Base-by-base conservation (phyloP, 2,888 invertebrate genomes). In the Daptonema setosum region DNA sequence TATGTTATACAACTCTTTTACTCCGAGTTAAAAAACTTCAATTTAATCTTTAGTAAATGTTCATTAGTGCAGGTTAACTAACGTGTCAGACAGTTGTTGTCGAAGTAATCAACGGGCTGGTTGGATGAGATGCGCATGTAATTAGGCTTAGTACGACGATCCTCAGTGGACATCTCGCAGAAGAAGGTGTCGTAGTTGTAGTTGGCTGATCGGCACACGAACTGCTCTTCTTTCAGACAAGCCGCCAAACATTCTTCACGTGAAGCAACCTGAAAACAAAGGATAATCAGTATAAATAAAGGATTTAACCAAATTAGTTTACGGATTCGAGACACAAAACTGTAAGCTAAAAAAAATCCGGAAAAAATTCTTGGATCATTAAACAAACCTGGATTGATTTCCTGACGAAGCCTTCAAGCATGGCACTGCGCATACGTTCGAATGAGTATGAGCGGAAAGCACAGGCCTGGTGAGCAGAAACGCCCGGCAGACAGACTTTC, bases 81-180 rank as follows among this genome's bases (percentile, higher is more conserved):
- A 75, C 76, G 73, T 60, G 72, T 70, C 26, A 76, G 72, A 62
- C 77, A 77, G 65, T 76, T 75, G 66, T 77, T 77, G 65, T 77
- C 77, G 66, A 76, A 72, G 65, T 77, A 77, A 63, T 77, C 76
- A 51, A 75, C 70, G 11, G 63, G 73, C 69, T 63, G 62, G 41
- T 67, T 66, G 41, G 69, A 68, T 52, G 69, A 68, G 57, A 68
- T 63, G 26, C 73, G 68, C 64, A 76, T 74, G 54, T 72, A 71
- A 56, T 71, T 71, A 22, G 76, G 75, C 55, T 74, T 72, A 2
- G 75, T 74, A 54, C 77, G 66, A 56, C 76, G 65, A 52, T 76
- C 76, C 59, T 77, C 76, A 26, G 73, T 69, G 61, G 73, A 74
- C 55, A 77, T 61, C 58, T 72, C 73, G 63, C 76, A 76, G 54